Conservation (phyloP, 92 coral and sea anemone genomes). For the Epizoanthus fatuus region DNA sequence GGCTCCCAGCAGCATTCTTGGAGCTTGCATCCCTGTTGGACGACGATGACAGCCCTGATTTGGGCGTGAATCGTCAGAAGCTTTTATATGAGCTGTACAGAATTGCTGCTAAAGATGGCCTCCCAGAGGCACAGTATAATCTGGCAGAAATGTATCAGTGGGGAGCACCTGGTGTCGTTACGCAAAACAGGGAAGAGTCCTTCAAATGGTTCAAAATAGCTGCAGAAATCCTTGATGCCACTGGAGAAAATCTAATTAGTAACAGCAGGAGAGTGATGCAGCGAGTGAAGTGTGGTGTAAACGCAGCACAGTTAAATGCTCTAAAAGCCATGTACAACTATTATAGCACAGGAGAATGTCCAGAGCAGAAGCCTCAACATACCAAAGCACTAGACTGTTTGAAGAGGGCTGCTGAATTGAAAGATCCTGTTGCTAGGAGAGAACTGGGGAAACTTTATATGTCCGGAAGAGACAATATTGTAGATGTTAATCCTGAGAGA, state of each 20-base stretch:
- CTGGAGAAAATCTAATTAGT: neutral
- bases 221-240: neutral
- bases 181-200: neutral
- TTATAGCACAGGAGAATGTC: conserved; percentile 12
- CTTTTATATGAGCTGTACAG: neutral
- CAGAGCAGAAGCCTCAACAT: conserved; percentile 19
- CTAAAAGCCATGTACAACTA: conserved; percentile 12
- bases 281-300: conserved; percentile 1
- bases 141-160: conserved; percentile 26
- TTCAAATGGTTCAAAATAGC: conserved; percentile 35
- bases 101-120: neutral
- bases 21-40: neutral
- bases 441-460: conserved; percentile 29
- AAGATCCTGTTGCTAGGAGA: conserved; percentile 10
- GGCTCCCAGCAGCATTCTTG: neutral
- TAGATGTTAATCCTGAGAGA: conserved; percentile 4
- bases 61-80: neutral
- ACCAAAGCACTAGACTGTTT: conserved; percentile 27
- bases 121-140: conserved; percentile 32
- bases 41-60: neutral
- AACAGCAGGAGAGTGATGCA: conserved; percentile 5
- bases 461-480: neutral
- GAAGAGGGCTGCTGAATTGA: conserved; percentile 6
- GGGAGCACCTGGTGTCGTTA: neutral
- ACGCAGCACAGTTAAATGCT: conserved; percentile 4